phyloP scores from a whole-genome alignment of 2,797 vertebrate genomes.

The Pipistrellus nathusii region DNA sequence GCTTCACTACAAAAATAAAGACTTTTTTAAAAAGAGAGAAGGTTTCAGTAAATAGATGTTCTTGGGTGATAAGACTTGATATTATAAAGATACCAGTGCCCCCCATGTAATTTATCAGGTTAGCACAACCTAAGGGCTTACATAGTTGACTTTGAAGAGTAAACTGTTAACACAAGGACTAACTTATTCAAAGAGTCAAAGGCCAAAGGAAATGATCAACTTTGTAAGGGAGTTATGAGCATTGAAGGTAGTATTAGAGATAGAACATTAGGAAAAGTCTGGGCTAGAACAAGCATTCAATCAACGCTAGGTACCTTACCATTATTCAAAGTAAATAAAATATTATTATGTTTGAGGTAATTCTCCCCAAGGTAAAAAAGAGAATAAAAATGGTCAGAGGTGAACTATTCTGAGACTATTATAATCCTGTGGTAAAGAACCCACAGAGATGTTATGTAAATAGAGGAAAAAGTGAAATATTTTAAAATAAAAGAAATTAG shows the following conservation, averaged over 20 bases:
- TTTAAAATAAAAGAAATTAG: slow-evolving; percentile 22
- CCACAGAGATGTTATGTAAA: not conserved
- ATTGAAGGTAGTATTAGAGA: not conserved
- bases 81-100: not conserved
- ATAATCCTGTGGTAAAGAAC: not conserved
- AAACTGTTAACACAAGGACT: not conserved
- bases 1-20: not conserved
- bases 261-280: not conserved
- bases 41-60: not conserved
- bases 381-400: not conserved
- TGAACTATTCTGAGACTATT: not conserved
- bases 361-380: not conserved
- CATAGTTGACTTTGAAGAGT: not conserved
- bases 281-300: not conserved
- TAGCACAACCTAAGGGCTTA: not conserved
- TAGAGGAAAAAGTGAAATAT: not conserved
- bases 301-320: not conserved
- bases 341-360: not conserved
- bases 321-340: not conserved
- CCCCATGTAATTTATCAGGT: not conserved
- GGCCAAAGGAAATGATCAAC: not conserved
- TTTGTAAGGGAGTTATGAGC: not conserved
- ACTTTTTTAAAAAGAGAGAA: not conserved
- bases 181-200: not conserved
- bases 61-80: not conserved